Conservation (phyloP, 2,888 invertebrate species). For the Trachelus iudaicus region DNA sequence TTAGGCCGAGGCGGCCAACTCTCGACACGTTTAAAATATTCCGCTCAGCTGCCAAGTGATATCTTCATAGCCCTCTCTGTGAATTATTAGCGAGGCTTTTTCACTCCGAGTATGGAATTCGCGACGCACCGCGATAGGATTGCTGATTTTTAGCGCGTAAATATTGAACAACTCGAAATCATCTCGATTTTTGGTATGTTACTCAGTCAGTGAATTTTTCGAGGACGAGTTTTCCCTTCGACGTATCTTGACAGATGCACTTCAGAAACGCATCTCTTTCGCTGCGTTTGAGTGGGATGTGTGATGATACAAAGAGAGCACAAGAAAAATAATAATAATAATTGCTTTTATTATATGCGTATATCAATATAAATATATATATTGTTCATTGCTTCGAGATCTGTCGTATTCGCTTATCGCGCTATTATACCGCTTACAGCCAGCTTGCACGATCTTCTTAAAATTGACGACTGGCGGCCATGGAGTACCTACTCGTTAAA, state of each 20-base stretch:
- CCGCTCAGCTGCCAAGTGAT: slow-evolving; percentile 46
- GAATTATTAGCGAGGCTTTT: slow-evolving; percentile 47
- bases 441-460: neutral
- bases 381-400: neutral
- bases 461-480: neutral
- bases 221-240: neutral
- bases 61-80: slow-evolving; percentile 51
- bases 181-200: neutral
- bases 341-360: too few species aligned
- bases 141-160: neutral
- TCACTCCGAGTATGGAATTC: slow-evolving; percentile 21
- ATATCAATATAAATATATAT: neutral
- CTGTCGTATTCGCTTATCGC: neutral
- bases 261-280: neutral
- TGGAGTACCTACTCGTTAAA: neutral
- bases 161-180: neutral
- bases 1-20: neutral
- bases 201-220: neutral
- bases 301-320: neutral
- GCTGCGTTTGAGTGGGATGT: neutral
- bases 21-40: slow-evolving; percentile 27
- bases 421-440: neutral
- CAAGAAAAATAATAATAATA: neutral
- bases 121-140: neutral
- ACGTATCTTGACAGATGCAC: neutral